Percentiles rank a stretch among this genome's conserved stretches.
These are phyloP conservation scores for Phallusia fumigata DNA, from an alignment of 23 tunicate genomes.

Conservation along the genomic window DNA sequence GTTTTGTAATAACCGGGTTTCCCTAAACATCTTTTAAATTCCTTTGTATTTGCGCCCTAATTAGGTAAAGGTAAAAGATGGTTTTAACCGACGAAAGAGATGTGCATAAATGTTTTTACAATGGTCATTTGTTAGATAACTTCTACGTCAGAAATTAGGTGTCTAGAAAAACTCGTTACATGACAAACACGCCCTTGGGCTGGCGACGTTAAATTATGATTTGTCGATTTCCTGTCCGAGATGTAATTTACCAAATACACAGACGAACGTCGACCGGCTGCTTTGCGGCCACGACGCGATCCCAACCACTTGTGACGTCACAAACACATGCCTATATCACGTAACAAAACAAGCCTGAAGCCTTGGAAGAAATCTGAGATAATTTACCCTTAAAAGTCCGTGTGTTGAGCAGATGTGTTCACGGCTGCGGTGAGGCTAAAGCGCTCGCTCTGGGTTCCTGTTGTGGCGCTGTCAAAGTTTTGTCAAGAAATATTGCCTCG, in stretches of 20 bases:
- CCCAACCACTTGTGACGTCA: constrained; percentile 8
- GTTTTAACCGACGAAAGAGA: too few relatives aligned
- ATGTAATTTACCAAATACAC: neutral
- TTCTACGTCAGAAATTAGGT: too few relatives aligned
- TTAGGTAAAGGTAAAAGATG: too few relatives aligned
- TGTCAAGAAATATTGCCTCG: neutral
- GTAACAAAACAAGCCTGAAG: constrained; percentile 7
- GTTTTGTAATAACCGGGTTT: too few relatives aligned
- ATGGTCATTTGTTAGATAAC: too few relatives aligned
- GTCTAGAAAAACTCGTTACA: too few relatives aligned
- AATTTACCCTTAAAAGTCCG: neutral
- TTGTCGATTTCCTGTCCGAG: neutral
- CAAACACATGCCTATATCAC: neutral
- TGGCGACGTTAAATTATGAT: too few relatives aligned
- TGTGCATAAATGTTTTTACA: too few relatives aligned
- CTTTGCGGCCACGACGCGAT: neutral
- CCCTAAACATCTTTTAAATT: too few relatives aligned
- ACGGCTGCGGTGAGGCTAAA: neutral
- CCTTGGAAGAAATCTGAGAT: neutral
- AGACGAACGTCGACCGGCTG: neutral
- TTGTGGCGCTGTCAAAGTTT: neutral
- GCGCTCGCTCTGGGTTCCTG: constrained; percentile 6
- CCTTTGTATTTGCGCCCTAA: too few relatives aligned
- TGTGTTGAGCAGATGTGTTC: neutral
- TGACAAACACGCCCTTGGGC: too few relatives aligned